A percentile compares a stretch with the other conserved stretches of the same genome.
Evolutionary conservation across 2,113 vertebrate species (phyloP).

Genomic region (Ochotona princeps): DNA sequence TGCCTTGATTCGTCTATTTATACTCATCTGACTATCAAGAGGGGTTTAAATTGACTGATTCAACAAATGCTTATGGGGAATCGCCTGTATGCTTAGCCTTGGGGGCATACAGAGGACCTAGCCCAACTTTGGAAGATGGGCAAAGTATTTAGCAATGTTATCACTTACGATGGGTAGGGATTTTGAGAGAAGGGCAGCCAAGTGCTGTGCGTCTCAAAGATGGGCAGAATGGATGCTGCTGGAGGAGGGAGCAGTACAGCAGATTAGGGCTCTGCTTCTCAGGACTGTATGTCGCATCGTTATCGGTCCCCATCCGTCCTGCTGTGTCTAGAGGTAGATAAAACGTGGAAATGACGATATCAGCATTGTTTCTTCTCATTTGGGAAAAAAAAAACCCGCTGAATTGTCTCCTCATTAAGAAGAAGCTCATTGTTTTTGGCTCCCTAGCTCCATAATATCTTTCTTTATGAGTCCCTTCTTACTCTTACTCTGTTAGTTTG

Average conservation of each 20-base stretch:
- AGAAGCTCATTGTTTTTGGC: not conserved
- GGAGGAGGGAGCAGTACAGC: not conserved
- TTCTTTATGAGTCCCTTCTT: not conserved
- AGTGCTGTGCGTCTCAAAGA: rapidly evolving
- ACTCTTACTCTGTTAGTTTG: not conserved
- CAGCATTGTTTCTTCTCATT: not conserved
- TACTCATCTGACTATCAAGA: not conserved
- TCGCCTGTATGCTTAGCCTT: not conserved
- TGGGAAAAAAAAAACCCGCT: not conserved
- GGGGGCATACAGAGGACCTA: not conserved
- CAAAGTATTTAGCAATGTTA: not conserved
- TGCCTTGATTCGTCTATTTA: not conserved
- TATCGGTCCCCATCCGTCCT: not conserved
- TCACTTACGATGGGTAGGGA: not conserved
- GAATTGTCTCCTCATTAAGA: not conserved
- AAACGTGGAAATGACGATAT: not conserved
- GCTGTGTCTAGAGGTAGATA: too few species aligned
- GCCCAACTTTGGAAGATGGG: not conserved
- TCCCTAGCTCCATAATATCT: not conserved
- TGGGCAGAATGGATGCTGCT: rapidly evolving
- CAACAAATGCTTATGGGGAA: not conserved
- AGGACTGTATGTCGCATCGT: rapidly evolving
- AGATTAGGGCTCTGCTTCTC: not conserved
- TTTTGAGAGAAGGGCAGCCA: not conserved
- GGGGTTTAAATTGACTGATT: not conserved